Base-by-base conservation (phyloP, 2,888 invertebrate species). In the Siphonodentalium dalli region DNA sequence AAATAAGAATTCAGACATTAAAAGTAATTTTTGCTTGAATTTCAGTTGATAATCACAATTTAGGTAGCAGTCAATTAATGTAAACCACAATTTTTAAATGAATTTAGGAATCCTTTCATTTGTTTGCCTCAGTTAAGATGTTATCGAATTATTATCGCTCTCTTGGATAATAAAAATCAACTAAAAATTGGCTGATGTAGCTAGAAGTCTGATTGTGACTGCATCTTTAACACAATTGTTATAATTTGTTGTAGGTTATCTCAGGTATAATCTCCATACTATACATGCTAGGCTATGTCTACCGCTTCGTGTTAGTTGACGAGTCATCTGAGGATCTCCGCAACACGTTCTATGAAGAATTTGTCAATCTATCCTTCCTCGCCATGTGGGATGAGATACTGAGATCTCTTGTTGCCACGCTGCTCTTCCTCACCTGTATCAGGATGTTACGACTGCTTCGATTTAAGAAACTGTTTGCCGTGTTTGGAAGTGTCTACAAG, bases 351-450 rank as follows among this genome's bases (percentile, higher is more conserved):
- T 73, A 73, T 47, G 70, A 76, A 45, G 58, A 71, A 45, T 77
- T 72, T 61, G 71, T 80, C 18, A 75, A 75, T 45, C 60, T 79
- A n/a, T 69, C 72, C 9, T 71, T 68, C 43, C 47, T 79, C 18
- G 65, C 74, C 11, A 47, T 68, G 18, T 80, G 79, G 78, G 78
- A 80, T 60, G 67, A 74, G 66, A 52, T 75, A n/a, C 54, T 79
- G 51, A 60, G 67, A 34, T 58, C 62, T 9, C 33, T 70, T 33
- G 61, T 76, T 13, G 77, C 73, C 2, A 49, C 72, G 26, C 53
- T 78, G 26, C 48, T 78, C 40, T 74, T 77, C 54, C 60, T 77
- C 37, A 57, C 68, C 13, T 54, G 69, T 20, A 49, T 76, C 11
- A 69, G 69, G 47, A 61, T 66, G 2, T 46, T 80, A n/a, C 63